Base-by-base conservation (phyloP, 2,797 vertebrate genomes). In the Alcedo atthis region DNA sequence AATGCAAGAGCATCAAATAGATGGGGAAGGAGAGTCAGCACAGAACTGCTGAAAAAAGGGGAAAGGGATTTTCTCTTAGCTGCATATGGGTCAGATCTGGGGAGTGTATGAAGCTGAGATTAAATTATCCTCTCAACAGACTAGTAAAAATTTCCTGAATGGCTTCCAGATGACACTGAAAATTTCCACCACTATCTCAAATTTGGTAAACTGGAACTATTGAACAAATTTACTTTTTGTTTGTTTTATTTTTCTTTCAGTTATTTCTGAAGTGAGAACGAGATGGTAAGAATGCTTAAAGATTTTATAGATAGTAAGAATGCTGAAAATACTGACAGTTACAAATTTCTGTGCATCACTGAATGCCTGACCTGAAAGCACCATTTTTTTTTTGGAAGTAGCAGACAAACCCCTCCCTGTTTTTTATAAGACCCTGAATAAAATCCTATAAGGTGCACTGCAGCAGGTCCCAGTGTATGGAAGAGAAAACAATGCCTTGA, bases 91-190 rank as follows among this genome's bases (percentile, higher is more conserved):
- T 84, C 91, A 89, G 89, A 87, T 84, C 67, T 4, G 14, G 74
- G 45, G 66, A 94, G 85, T 13, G 13, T 49, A 92, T 42, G 81
- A 82, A 92, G 74, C 53, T 13, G 59, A 90, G 63, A 93, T 80
- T 77, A 94, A 96, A 92, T 93, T 88, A 94, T 66, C 76, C 74
- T 81, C 81, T 95, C 87, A 95, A 87, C 67, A 87, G 76, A 82
- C 59, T 76, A 91, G 87, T 84, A 94, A 87, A 95, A 91, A 83
- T 86, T 93, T 90, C 90, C 87, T 85, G 89, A 93, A 93, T 85
- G 48, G 81, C 43, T 92, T 95, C 92, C 71, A 93, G 81, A n/a
- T 87, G 79, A 95, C 73, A 81, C 30, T 37, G 68, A 96, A 73
- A 90, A 89, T 80, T 89, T 92, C 87, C 68, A 81, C 46, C 87